Conservation (phyloP, 2,797 vertebrate genomes). For the Hyperoplus immaculatus region DNA sequence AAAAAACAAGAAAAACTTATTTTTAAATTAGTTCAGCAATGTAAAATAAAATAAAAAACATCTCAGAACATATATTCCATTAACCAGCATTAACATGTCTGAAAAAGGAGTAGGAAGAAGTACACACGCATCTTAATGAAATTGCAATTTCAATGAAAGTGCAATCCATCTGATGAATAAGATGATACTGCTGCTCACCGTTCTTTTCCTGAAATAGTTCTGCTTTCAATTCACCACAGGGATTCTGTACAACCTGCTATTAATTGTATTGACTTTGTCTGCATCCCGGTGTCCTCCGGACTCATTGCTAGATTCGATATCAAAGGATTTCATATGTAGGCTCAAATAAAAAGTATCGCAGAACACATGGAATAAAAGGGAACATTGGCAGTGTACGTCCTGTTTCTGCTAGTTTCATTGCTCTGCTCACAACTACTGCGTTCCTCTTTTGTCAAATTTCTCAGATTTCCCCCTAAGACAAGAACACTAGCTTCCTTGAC, state of each 20-base stretch:
- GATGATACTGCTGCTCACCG: neutral
- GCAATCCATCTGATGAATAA: no score
- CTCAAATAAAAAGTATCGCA: constrained; percentile 1
- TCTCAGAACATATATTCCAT: no score
- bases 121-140: no score
- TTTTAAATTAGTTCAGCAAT: no score
- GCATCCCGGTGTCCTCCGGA: neutral
- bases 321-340: constrained; percentile 7
- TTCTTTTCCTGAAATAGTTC: neutral
- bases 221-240: constrained; percentile 18
- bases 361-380: neutral
- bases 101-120: no score
- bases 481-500: constrained; percentile 49
- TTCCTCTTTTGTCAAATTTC: constrained; percentile 51
- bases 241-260: neutral
- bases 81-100: no score
- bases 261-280: constrained; percentile 15
- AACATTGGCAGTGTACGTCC: neutral
- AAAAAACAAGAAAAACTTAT: no score
- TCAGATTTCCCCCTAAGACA: constrained; percentile 37
- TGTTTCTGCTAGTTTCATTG: constrained; percentile 17
- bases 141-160: no score
- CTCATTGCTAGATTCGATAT: neutral
- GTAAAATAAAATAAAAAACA: no score
- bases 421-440: constrained; percentile 31